A percentile compares a stretch with the other conserved stretches of the same genome.
phyloP scores from a whole-genome alignment of 2,888 invertebrate species.

The Nowickia ferox region DNA sequence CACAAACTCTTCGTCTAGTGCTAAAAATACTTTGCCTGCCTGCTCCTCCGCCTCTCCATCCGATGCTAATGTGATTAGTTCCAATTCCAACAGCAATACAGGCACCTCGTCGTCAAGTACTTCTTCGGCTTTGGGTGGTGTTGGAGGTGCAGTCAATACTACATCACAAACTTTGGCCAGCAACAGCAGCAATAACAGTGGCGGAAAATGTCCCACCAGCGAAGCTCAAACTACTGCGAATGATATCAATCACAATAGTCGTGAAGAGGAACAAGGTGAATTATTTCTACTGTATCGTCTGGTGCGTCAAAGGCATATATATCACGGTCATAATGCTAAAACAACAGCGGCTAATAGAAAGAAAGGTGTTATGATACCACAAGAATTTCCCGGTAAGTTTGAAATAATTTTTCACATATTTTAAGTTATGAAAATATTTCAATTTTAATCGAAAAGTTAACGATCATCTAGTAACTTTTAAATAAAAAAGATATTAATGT shows the following conservation, averaged over 20 bases:
- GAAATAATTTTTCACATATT: background rate
- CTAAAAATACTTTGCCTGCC: slow-evolving; percentile 65
- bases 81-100: slow-evolving; percentile 68
- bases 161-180: slow-evolving; percentile 59
- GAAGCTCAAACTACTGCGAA: slow-evolving; percentile 25
- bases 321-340: slow-evolving; percentile 82
- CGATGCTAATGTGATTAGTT: slow-evolving; percentile 57
- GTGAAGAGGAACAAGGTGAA: slow-evolving; percentile 76
- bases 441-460: too few relatives aligned
- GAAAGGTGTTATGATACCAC: slow-evolving; percentile 83
- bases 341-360: slow-evolving; percentile 80
- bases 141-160: slow-evolving; percentile 32
- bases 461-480: background rate
- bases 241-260: slow-evolving; percentile 52
- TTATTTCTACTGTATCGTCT: slow-evolving; percentile 81
- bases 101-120: slow-evolving; percentile 72
- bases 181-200: slow-evolving; percentile 64
- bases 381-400: slow-evolving; percentile 83
- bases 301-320: slow-evolving; percentile 81
- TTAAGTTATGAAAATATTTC: too few relatives aligned
- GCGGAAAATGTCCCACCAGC: slow-evolving; percentile 39
- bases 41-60: slow-evolving; percentile 37
- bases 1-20: slow-evolving; percentile 76
- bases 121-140: slow-evolving; percentile 67
- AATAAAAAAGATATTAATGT: background rate